phyloP scores from a whole-genome alignment of 30 jellyfish, hydroid and myxozoan species.

The Aurelia aurita complex sp. Pacific region DNA sequence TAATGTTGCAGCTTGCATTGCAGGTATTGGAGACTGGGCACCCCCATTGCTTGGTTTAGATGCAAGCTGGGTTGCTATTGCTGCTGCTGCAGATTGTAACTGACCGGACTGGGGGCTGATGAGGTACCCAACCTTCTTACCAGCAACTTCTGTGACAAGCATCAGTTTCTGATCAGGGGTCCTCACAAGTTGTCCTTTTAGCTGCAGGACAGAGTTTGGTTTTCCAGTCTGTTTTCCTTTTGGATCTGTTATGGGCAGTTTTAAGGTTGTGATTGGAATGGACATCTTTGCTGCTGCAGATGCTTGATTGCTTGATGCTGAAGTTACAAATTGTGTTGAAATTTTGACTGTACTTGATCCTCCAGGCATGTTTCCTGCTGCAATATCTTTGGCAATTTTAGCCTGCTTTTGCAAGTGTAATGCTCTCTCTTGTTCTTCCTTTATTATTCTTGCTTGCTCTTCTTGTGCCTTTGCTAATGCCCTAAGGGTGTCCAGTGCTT shows the following conservation, averaged over 20 bases:
- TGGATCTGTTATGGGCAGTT: slow-evolving; percentile 42
- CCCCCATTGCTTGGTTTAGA: slow-evolving; percentile 23
- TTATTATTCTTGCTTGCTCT: slow-evolving; percentile 58
- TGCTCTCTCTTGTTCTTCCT: slow-evolving; percentile 57
- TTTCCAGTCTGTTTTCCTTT: slow-evolving; percentile 38
- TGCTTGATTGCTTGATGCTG: neutral
- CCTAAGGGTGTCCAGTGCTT: slow-evolving; percentile 65
- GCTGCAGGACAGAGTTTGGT: slow-evolving; percentile 45
- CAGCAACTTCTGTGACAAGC: slow-evolving; percentile 98
- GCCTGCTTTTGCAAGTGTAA: slow-evolving; percentile 35
- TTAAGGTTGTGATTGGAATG: slow-evolving; percentile 20
- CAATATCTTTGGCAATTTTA: neutral
- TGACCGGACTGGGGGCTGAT: slow-evolving; percentile 79
- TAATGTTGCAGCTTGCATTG: neutral
- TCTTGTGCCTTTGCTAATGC: slow-evolving; percentile 73
- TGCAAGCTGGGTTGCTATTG: slow-evolving; percentile 42
- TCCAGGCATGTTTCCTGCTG: neutral
- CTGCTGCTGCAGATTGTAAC: slow-evolving; percentile 31
- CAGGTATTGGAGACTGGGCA: slow-evolving; percentile 10
- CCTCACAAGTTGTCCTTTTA: slow-evolving; percentile 89
- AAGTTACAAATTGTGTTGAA: neutral
- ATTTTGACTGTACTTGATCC: neutral
- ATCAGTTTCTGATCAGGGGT: slow-evolving; percentile 93
- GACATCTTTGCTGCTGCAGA: neutral
- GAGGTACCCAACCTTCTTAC: slow-evolving; percentile 92